A percentile compares a stretch with the other conserved stretches of the same genome.
Conservation (phyloP, 2,113 vertebrate species). For the Bubo bubo region DNA sequence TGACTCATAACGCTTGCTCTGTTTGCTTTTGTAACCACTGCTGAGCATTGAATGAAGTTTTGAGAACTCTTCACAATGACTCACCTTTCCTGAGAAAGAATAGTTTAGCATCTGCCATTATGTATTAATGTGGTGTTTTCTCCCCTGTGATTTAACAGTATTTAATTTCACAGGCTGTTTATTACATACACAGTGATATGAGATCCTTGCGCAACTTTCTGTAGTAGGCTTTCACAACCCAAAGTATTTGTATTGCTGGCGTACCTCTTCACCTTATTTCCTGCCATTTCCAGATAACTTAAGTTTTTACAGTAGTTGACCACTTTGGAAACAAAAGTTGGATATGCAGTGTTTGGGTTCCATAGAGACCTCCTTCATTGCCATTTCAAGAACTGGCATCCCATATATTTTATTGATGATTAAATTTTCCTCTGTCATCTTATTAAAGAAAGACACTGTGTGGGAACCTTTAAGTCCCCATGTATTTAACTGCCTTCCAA, state of each 20-base stretch:
- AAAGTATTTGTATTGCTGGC: neutral
- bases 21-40: neutral
- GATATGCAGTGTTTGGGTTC: neutral
- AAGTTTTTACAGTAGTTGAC: neutral
- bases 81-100: neutral
- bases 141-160: neutral
- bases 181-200: neutral
- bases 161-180: neutral
- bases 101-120: neutral
- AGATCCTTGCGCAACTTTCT: neutral
- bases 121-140: neutral
- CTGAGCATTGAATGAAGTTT: neutral
- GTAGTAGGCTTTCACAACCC: neutral
- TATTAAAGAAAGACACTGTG: neutral
- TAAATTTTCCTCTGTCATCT: neutral
- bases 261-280: neutral
- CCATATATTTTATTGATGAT: neutral
- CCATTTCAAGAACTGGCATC: neutral
- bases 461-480: neutral
- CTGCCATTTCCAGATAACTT: neutral
- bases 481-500: neutral
- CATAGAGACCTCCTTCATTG: rapidly evolving
- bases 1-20: neutral
- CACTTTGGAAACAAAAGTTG: neutral
- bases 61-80: neutral